Evolutionary conservation across 2,888 invertebrate genomes (phyloP).

Genomic region (Rosalia funebris): DNA sequence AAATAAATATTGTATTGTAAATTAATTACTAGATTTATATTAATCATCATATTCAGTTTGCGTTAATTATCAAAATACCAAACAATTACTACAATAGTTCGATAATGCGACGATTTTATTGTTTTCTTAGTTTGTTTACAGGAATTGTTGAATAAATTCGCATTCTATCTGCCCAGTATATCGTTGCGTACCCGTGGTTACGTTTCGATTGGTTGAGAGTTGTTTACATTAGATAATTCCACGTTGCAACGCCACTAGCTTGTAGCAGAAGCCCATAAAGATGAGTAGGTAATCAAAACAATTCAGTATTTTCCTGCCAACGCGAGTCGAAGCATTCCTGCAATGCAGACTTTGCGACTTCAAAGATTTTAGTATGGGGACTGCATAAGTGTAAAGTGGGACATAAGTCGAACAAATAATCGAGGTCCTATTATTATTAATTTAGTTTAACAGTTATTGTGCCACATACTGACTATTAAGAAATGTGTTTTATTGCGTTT

Average conservation of each 20-base stretch:
- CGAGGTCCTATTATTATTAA: too few relatives aligned
- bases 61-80: too few relatives aligned
- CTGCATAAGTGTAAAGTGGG: neutral
- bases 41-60: too few relatives aligned
- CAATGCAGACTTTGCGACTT: constrained; percentile 21
- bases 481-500: too few relatives aligned
- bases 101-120: neutral
- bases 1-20: too few relatives aligned
- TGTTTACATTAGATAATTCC: constrained; percentile 41
- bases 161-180: neutral
- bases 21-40: too few relatives aligned
- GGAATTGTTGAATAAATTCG: neutral
- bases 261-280: constrained; percentile 35
- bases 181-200: neutral
- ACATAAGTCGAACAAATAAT: neutral
- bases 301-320: neutral
- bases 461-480: too few relatives aligned
- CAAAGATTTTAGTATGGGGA: constrained; percentile 17
- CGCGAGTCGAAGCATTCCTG: neutral
- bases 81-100: too few relatives aligned
- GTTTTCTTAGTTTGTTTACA: neutral
- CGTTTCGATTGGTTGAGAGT: constrained; percentile 22
- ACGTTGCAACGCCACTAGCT: constrained; percentile 38
- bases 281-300: constrained; percentile 25
- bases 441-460: too few relatives aligned